phyloP scores from a whole-genome alignment of 2,888 invertebrate genomes.

The Lasioglossum villosulum region DNA sequence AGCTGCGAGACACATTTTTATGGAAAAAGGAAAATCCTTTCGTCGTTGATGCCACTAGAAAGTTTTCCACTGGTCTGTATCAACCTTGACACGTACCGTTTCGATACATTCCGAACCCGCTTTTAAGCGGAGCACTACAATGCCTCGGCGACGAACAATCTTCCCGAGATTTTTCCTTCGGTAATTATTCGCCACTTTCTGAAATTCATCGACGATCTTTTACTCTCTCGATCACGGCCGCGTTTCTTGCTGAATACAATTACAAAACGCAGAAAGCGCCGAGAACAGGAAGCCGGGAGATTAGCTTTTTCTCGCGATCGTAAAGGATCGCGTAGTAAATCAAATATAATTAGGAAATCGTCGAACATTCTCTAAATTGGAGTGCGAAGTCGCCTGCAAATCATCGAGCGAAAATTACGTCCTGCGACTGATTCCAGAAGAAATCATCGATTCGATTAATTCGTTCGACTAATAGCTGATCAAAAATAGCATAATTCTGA shows the following conservation, averaged over 20 bases:
- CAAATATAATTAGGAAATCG: conserved; percentile 38
- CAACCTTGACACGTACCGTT: conserved; percentile 1
- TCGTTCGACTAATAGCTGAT: not conserved
- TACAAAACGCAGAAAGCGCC: conserved; percentile 1
- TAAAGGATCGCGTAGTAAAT: conserved; percentile 24
- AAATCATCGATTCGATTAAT: not conserved
- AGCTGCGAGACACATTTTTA: conserved; percentile 29
- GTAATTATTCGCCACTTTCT: not conserved
- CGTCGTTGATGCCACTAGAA: not conserved
- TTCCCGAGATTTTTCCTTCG: not conserved
- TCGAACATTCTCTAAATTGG: conserved; percentile 37
- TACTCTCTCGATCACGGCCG: not conserved
- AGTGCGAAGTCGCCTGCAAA: conserved; percentile 8
- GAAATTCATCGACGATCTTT: not conserved
- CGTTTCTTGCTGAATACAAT: not conserved
- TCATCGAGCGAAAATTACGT: conserved; percentile 2
- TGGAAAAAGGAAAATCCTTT: conserved; percentile 13
- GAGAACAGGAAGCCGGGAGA: not conserved
- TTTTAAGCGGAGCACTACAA: not conserved
- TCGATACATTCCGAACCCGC: not conserved
- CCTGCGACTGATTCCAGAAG: not conserved
- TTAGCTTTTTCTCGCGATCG: not conserved
- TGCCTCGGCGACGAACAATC: not conserved
- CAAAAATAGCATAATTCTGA: not conserved
- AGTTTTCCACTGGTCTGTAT: conserved; percentile 2